A percentile compares a stretch with the other conserved stretches of the same genome.
These are phyloP conservation scores for Plectrocnemia conspersa DNA, from an alignment of 1,140 invertebrate genomes.

Conservation along the genomic window DNA sequence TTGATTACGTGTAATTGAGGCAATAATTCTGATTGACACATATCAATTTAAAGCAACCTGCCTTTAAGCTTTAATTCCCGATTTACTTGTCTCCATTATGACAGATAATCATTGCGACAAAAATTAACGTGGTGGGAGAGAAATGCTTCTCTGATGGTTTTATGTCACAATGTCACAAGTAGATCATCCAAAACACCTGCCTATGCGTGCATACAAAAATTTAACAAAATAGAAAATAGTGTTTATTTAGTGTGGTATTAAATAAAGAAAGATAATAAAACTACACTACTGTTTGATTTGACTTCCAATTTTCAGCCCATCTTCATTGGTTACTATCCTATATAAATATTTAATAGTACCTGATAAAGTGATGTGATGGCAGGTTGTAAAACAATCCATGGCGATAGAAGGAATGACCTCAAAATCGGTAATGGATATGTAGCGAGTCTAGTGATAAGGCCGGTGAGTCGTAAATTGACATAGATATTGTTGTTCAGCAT, in stretches of 20 bases:
- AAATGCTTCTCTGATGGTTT: too few species aligned
- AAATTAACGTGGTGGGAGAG: too few species aligned
- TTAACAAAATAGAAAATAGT: background rate
- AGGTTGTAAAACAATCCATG: slow-evolving; percentile 81
- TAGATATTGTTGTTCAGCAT: slow-evolving; percentile 82
- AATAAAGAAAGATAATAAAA: background rate
- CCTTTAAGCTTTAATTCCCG: too few species aligned
- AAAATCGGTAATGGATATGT: slow-evolving; percentile 84
- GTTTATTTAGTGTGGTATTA: background rate
- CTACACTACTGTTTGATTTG: slow-evolving; percentile 9
- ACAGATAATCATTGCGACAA: too few species aligned
- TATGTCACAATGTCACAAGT: too few species aligned
- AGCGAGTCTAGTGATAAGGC: slow-evolving; percentile 78
- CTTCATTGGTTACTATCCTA: background rate
- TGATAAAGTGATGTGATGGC: slow-evolving; percentile 87
- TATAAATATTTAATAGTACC: slow-evolving; percentile 48
- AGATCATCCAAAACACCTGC: too few species aligned
- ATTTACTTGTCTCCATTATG: too few species aligned
- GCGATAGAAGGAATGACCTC: slow-evolving; percentile 80
- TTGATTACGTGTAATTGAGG: too few species aligned
- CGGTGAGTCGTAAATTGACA: slow-evolving; percentile 84
- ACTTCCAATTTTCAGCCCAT: background rate
- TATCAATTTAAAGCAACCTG: too few species aligned
- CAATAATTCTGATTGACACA: too few species aligned
- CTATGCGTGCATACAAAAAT: too few species aligned